These are phyloP conservation scores for Clusia tigrina DNA, from an alignment of 2,888 invertebrate species.

Conservation along the genomic window DNA sequence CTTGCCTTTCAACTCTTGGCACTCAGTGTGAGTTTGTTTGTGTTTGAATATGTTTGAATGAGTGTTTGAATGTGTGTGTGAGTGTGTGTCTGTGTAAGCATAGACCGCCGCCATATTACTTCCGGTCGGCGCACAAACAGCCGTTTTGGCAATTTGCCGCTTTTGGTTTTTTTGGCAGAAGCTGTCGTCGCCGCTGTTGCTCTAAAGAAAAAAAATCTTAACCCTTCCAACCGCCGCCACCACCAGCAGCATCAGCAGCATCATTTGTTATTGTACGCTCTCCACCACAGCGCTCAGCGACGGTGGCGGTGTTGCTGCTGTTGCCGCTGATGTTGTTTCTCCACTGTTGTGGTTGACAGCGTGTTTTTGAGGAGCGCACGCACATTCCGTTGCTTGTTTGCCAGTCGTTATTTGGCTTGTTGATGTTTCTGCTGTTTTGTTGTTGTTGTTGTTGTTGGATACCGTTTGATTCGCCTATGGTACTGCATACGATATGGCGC, in stretches of 20 bases:
- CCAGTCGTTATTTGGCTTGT: conserved; percentile 17
- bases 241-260: neutral
- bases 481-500: no score
- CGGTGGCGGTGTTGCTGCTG: conserved; percentile 22
- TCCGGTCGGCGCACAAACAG: conserved; percentile 32
- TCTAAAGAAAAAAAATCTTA: conserved; percentile 14
- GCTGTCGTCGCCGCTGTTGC: conserved; percentile 20
- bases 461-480: no score
- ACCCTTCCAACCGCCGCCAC: conserved; percentile 1
- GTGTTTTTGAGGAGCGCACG: conserved; percentile 30
- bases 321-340: neutral
- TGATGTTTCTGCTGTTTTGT: conserved; percentile 9
- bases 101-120: conserved; percentile 33
- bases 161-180: neutral
- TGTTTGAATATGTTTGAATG: no score
- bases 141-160: conserved; percentile 4
- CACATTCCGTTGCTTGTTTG: conserved; percentile 22
- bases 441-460: conserved; percentile 13
- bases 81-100: conserved; percentile 29
- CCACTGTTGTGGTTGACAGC: conserved; percentile 18
- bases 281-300: conserved; percentile 21
- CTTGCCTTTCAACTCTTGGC: neutral
- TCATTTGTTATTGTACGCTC: conserved; percentile 18
- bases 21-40: no score
- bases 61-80: conserved; percentile 17